Base-by-base conservation (phyloP, 2,888 invertebrate species). In the Linhomoeus sp. region DNA sequence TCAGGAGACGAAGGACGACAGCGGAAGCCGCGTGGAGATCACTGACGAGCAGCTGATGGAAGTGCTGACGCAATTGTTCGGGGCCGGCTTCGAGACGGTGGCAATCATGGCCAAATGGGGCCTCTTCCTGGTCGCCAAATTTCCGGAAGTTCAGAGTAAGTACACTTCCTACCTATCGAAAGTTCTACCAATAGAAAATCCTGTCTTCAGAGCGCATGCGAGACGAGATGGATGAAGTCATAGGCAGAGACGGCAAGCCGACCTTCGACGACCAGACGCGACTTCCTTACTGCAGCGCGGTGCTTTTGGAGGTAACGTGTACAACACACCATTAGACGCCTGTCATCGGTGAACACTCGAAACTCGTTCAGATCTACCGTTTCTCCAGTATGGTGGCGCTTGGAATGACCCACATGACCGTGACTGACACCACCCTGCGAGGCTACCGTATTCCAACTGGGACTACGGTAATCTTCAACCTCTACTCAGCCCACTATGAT, bases 381-480 rank as follows among this genome's bases (percentile, higher is more conserved):
- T 40, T 19, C 20, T 55, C 57, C 2, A 51, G 51, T 33, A 53
- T 60, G 33, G 54, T 55, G 33, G 58, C 49, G 24, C 49, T 26
- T 36, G 50, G 48, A 47, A 53, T 48, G 52, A 63, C 55, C 36
- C 61, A 58, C 43, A 42, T 50, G n/a, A 49, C 53, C 22, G 38
- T 51, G 19, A 43, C 50, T n/a, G 60, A 63, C 41, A 52, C 59
- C 17, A 24, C 40, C 15, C 17, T 46, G 5, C 14, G 3, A 9
- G 46, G 46, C n/a, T 19, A 20, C 37, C 53, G 49, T 1, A 59
- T 65, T 42, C 62, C 64, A 3, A 51, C 53, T 29, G 56, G 52
- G 39, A 50, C 53, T 1, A 50, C 55, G 17, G 46, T 57, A 19
- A 20, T 58, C 9, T 49, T 54, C 2, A 55, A 55, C 46, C 29